Conservation (phyloP, 2,113 vertebrate genomes). For the Siniperca chuatsi region DNA sequence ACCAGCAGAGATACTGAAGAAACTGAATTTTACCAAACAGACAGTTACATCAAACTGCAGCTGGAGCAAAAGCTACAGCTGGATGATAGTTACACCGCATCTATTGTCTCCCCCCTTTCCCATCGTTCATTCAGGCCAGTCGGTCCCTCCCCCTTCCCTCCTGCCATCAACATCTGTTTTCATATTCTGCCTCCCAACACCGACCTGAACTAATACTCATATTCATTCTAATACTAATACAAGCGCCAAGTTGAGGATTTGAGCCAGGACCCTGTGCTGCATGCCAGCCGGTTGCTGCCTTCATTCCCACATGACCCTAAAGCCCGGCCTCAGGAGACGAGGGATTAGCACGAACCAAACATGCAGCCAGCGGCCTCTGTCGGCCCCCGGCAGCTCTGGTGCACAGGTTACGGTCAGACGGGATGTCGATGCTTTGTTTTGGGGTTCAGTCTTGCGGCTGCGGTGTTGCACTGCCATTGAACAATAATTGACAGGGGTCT, state of each 20-base stretch:
- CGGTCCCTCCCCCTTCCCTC: slow-evolving; percentile 67
- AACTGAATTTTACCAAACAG: slow-evolving; percentile 9
- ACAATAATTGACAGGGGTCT: slow-evolving; percentile 3
- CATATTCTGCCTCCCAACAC: slow-evolving; percentile 83
- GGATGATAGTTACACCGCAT: slow-evolving; percentile 47
- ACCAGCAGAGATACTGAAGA: background rate
- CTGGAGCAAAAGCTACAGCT: slow-evolving; percentile 50
- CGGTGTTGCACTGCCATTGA: background rate
- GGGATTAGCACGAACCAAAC: slow-evolving; percentile 77
- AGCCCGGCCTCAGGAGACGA: slow-evolving; percentile 71
- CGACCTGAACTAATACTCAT: slow-evolving; percentile 80
- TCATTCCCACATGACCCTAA: slow-evolving; percentile 80
- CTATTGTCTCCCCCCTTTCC: slow-evolving; percentile 36
- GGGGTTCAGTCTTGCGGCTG: background rate
- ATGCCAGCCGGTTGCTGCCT: slow-evolving; percentile 76
- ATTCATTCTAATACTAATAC: slow-evolving; percentile 82
- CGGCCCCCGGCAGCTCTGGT: slow-evolving; percentile 35
- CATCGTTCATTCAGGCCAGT: slow-evolving; percentile 67
- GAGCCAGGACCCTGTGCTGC: slow-evolving; percentile 77
- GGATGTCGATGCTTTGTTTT: slow-evolving; percentile 29
- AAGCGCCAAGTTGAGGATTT: slow-evolving; percentile 78
- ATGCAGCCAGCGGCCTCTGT: slow-evolving; percentile 65
- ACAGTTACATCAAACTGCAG: slow-evolving; percentile 30
- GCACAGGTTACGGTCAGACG: slow-evolving; percentile 42
- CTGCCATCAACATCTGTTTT: slow-evolving; percentile 83